Evolutionary conservation across 2,113 vertebrate species (phyloP).

Genomic region (Lophotis ruficrista): DNA sequence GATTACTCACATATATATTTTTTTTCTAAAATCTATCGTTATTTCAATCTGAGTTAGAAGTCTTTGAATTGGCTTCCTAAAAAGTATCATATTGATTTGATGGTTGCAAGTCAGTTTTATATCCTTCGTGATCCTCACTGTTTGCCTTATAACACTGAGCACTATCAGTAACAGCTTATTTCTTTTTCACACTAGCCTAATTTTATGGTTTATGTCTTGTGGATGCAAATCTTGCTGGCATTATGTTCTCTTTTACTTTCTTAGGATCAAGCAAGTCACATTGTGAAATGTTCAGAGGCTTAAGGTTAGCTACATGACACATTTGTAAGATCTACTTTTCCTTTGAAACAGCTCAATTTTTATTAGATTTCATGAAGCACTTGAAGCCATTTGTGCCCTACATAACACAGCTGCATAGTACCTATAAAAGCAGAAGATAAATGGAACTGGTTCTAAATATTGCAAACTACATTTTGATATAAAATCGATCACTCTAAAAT

Average conservation of each 20-base stretch:
- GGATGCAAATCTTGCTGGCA: not conserved
- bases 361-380: slow-evolving; percentile 43
- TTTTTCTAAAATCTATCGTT: not conserved
- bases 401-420: not conserved
- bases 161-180: not conserved
- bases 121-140: not conserved
- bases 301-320: slow-evolving; percentile 10
- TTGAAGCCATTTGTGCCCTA: slow-evolving; percentile 7
- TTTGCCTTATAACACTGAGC: not conserved
- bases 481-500: slow-evolving; percentile 29
- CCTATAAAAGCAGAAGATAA: slow-evolving; percentile 32
- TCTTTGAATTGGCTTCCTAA: not conserved
- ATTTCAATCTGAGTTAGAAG: not conserved
- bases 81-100: not conserved
- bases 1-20: not conserved
- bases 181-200: not conserved
- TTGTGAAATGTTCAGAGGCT: slow-evolving; percentile 6
- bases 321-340: slow-evolving; percentile 39
- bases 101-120: not conserved
- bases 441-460: slow-evolving; percentile 17
- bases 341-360: slow-evolving; percentile 27
- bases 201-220: not conserved
- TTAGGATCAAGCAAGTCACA: not conserved
- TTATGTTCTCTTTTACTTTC: not conserved
- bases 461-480: slow-evolving; percentile 18